Evolutionary conservation across 1,140 invertebrate genomes (phyloP).

Genomic region (Drosophila varians): DNA sequence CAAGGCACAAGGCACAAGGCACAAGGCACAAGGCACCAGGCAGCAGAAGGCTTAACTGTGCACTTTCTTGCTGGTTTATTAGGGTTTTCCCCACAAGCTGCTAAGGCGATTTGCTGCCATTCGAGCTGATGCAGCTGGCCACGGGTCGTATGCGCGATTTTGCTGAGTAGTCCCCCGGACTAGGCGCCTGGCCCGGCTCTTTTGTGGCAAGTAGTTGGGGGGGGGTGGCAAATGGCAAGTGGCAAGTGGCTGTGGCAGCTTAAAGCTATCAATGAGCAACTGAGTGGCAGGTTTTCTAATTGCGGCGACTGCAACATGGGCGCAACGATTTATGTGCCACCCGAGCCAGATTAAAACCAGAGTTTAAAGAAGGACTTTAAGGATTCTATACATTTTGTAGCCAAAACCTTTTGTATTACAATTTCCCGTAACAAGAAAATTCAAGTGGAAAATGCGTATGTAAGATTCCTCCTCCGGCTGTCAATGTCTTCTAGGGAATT

Average conservation of each 20-base stretch:
- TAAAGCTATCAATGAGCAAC: conserved; percentile 57
- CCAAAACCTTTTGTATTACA: not conserved
- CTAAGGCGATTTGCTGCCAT: conserved; percentile 67
- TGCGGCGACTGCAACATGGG: conserved; percentile 26
- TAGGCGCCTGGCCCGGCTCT: no score
- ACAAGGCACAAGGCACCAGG: no score
- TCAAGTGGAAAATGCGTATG: conserved; percentile 12
- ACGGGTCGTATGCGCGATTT: conserved; percentile 71
- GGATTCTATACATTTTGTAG: not conserved
- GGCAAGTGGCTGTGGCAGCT: conserved; percentile 41
- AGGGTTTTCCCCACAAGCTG: conserved; percentile 64
- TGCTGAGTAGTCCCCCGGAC: conserved; percentile 35
- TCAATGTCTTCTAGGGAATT: conserved; percentile 56
- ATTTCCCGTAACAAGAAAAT: not conserved
- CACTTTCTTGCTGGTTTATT: conserved; percentile 74
- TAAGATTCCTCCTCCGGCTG: conserved; percentile 25
- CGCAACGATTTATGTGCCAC: conserved; percentile 29
- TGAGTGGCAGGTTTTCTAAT: conserved; percentile 61
- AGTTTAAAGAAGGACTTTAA: not conserved
- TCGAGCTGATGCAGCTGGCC: conserved; percentile 43
- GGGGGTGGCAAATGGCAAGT: not conserved
- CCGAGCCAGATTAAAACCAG: not conserved
- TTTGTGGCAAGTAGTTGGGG: conserved; percentile 31
- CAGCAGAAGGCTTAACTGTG: conserved; percentile 67
- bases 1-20: conserved; percentile 8